Conservation (phyloP, 2,797 vertebrate genomes). For the Forpus xanthops region DNA sequence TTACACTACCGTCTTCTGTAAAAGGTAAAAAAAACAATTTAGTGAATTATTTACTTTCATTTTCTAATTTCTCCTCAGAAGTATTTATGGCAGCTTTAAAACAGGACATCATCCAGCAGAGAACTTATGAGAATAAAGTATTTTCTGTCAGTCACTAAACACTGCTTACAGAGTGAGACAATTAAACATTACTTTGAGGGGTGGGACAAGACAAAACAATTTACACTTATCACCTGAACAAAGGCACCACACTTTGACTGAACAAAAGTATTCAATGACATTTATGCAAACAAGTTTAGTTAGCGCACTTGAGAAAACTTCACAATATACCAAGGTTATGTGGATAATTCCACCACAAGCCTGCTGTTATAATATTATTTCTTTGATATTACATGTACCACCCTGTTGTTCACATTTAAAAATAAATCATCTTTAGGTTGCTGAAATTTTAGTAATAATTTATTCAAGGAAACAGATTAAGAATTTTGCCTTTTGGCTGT, state of each 20-base stretch:
- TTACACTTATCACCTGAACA: background rate
- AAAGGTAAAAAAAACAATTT: background rate
- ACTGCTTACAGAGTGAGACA: background rate
- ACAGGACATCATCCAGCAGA: background rate
- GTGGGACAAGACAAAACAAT: background rate
- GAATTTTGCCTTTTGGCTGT: background rate
- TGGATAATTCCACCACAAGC: background rate
- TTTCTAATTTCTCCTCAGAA: background rate
- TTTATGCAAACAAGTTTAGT: background rate
- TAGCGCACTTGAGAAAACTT: background rate
- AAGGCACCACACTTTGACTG: background rate
- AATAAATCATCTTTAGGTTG: background rate
- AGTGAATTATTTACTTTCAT: background rate
- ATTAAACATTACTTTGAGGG: background rate
- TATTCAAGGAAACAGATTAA: background rate
- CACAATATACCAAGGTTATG: background rate
- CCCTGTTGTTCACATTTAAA: background rate
- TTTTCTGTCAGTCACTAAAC: background rate
- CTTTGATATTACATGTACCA: background rate
- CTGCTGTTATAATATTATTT: background rate
- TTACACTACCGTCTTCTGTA: background rate
- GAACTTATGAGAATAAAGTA: background rate
- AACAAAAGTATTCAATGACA: background rate
- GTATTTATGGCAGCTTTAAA: background rate
- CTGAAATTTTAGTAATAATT: background rate